phyloP scores from a whole-genome alignment of 2,888 invertebrate species.

The Heliconius ethilla region DNA sequence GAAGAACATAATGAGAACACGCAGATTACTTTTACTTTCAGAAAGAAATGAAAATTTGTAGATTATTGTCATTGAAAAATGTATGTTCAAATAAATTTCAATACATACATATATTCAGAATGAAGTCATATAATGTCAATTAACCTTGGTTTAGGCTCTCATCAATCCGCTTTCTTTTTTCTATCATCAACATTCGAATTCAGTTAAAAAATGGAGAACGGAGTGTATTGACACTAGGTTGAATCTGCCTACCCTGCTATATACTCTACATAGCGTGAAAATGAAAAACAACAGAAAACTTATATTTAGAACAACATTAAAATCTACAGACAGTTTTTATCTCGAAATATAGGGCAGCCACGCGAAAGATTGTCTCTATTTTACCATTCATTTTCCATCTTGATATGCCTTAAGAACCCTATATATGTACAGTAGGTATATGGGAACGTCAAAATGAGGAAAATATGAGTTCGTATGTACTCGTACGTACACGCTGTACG shows the following conservation, averaged over 20 bases:
- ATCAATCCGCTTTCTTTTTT: too few relatives aligned
- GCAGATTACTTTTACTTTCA: not conserved
- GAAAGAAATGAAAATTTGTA: not conserved
- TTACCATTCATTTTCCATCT: constrained; percentile 38
- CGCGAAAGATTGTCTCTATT: constrained; percentile 35
- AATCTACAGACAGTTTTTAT: constrained; percentile 3
- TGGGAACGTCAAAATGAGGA: constrained; percentile 44
- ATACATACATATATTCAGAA: not conserved
- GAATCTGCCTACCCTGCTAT: not conserved
- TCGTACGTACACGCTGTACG: not conserved
- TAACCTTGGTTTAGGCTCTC: not conserved
- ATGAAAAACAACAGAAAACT: not conserved
- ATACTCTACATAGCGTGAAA: not conserved
- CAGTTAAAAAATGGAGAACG: not conserved
- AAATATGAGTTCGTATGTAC: constrained; percentile 41
- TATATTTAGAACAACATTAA: constrained; percentile 10
- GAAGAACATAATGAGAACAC: not conserved
- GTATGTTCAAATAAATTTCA: not conserved
- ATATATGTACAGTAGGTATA: constrained; percentile 31
- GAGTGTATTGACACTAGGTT: not conserved
- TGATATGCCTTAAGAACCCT: constrained; percentile 40
- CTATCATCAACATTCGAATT: not conserved
- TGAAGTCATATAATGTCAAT: not conserved
- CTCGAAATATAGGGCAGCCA: constrained; percentile 24
- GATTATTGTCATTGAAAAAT: not conserved